Evolutionary conservation across 2,888 invertebrate genomes (phyloP).

Genomic region (Frankliniella intonsa): DNA sequence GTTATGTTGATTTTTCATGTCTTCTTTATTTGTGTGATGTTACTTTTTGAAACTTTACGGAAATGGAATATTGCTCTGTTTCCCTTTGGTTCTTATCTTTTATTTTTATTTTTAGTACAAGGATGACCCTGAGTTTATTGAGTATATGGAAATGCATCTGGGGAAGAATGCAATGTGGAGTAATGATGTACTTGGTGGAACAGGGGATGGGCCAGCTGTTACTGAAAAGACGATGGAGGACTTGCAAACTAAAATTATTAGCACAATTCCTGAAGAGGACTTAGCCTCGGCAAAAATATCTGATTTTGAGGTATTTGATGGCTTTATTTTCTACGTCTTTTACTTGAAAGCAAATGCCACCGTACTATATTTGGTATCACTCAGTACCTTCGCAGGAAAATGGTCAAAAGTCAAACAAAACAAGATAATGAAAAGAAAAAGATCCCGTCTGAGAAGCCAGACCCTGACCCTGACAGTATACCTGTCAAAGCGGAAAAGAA

Average conservation of each 20-base stretch:
- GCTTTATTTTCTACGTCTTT: slow-evolving; percentile 28
- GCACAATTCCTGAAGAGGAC: background rate
- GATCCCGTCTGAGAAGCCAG: slow-evolving; percentile 32
- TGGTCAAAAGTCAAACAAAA: slow-evolving; percentile 37
- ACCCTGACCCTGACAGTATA: slow-evolving; percentile 47
- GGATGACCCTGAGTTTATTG: slow-evolving; percentile 82
- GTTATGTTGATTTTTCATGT: slow-evolving; percentile 15
- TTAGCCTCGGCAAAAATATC: slow-evolving; percentile 67
- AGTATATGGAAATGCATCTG: slow-evolving; percentile 79
- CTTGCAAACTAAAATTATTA: slow-evolving; percentile 50
- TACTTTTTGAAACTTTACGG: too few relatives aligned
- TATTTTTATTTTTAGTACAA: slow-evolving; percentile 57
- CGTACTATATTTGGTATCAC: slow-evolving; percentile 31
- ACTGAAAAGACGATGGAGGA: slow-evolving; percentile 41
- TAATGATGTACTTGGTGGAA: slow-evolving; percentile 48
- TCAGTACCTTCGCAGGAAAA: slow-evolving; percentile 53
- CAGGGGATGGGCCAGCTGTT: slow-evolving; percentile 39
- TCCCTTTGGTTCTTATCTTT: background rate
- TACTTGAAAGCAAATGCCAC: background rate
- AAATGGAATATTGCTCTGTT: too few relatives aligned
- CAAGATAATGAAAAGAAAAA: slow-evolving; percentile 29
- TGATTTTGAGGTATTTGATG: slow-evolving; percentile 61
- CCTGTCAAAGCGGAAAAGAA: slow-evolving; percentile 50
- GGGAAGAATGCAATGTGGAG: slow-evolving; percentile 50
- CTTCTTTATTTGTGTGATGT: slow-evolving; percentile 30